Evolutionary conservation across 23 tunicate species (phyloP), one percentile per base, ranked within the genome.

Genomic region (Halocynthia roretzi): DNA sequence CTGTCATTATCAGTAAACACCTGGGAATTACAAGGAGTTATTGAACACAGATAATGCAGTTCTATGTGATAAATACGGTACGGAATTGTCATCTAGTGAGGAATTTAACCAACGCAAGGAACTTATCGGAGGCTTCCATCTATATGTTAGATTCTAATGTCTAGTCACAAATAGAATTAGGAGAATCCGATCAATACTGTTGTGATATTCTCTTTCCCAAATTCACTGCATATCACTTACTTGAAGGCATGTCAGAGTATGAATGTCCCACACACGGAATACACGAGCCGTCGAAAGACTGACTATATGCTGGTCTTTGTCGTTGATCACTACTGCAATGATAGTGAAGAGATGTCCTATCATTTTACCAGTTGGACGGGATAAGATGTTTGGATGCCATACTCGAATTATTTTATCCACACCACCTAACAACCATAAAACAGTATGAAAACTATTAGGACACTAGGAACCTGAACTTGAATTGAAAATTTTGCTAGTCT

Each of bases 331-430:
- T 18, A 89, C 82, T 62, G 87, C 96, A 62, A 89, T 81, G 18
- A 89, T 83, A 10, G 96, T 89, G 67, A 89, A 89, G 23, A 89
- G 78, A 61, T 89, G 96, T 10, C 96, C 96, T 53, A 89, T 78
- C 96, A 89, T 89, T 61, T 89, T 89, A 12, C 96, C 96, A 64
- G 96, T 89, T 6, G 96, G 96, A 23, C 96, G 81, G 52, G 96
- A 83, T 19, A 89, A 65, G 44, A 89, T 89, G 54, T 84, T 89
- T 0, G 96, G 96, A 70, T 89, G 96, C 96, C 96, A 89, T 18
- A 89, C 82, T 10, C 96, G 81, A 57, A 89, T 89, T 55, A 83
- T 89, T 61, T 89, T 89, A 71, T 89, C 96, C 56, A 89, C 96
- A 8, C 96, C 96, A 69, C 96, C 96, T 89, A 55, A 11, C 54